Evolutionary conservation across 2,113 vertebrate species (phyloP), one percentile per base, ranked within the genome.

Genomic region (Trichechus manatus): DNA sequence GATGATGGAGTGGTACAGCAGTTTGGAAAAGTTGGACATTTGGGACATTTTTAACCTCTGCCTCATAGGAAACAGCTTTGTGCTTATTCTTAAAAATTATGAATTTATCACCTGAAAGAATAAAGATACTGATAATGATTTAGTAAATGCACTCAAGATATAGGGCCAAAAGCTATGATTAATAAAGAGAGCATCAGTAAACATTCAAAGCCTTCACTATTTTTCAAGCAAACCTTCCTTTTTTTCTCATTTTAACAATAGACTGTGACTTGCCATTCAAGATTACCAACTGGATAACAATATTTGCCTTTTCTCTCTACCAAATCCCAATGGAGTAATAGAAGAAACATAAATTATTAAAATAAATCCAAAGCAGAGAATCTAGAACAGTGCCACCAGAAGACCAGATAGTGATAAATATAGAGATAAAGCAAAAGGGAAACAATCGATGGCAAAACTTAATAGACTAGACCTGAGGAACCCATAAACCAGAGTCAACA

Each of bases 171-270:
- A 42, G n/a, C 29, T n/a, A 66, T 59, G n/a, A 80, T 78, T 95
- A 68, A 66, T 83, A 92, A 78, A 47, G 53, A 13, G 1, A 23
- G 3, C 13, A 81, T 13, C 44, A n/a, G 4, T 31, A 86, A 70
- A 53, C 44, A 53, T 13, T 44, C 36, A 81, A 90, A 86, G 63
- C 5, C 4, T 72, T 75, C 5, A 31, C 29, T 39, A 47, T 33
- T 68, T 87, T 53, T 19, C 4, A 91, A 68, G 44, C 29, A 82
- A 66, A 17, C 15, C 25, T 77, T 87, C 27, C 4, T 92, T 92
- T 85, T 87, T 53, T 95, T 87, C 68, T 80, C 31, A 78, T 29
- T 87, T 47, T 33, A 84, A 79, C 27, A 78, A 79, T 27, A 79
- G 33, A 59, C 82, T n/a, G 36, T 89, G 36, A 68, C 39, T 85